phyloP scores from a whole-genome alignment of 2,797 vertebrate genomes.

The Phrynocephalus vlangalii region DNA sequence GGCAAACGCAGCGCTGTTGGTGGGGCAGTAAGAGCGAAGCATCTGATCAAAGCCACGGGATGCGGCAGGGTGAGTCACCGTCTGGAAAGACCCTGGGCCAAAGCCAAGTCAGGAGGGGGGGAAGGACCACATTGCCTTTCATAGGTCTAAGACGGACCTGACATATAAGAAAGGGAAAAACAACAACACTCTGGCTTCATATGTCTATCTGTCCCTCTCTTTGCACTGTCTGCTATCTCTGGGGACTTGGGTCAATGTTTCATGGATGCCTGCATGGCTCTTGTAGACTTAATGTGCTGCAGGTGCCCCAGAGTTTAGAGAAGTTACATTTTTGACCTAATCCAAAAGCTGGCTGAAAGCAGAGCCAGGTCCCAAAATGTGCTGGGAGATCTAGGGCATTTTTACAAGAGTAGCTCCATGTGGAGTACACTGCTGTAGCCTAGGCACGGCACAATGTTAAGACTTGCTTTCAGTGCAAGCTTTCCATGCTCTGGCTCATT shows the following conservation, averaged over 20 bases:
- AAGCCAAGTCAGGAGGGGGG: neutral
- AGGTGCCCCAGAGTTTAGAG: neutral
- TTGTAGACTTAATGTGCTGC: neutral
- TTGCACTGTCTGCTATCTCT: neutral
- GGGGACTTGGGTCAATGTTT: neutral
- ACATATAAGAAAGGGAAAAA: neutral
- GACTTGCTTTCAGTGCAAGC: neutral
- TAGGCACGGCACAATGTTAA: too few species aligned
- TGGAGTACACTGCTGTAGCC: too few species aligned
- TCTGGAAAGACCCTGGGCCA: conserved; percentile 20
- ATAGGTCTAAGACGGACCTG: neutral
- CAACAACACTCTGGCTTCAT: neutral
- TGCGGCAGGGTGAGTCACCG: neutral
- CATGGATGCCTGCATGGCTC: neutral
- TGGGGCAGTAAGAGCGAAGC: neutral
- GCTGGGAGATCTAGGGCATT: neutral
- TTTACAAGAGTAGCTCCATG: too few species aligned
- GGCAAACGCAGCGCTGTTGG: neutral
- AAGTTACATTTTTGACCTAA: too few species aligned
- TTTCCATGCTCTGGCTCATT: neutral
- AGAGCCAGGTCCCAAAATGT: neutral
- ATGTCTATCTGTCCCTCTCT: neutral
- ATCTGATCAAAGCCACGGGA: conserved; percentile 32
- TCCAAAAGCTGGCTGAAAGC: neutral
- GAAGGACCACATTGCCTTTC: neutral